A percentile compares a stretch with the other conserved stretches of the same genome.
Evolutionary conservation across 2,113 vertebrate species (phyloP).

Genomic region (Agelaius phoeniceus): DNA sequence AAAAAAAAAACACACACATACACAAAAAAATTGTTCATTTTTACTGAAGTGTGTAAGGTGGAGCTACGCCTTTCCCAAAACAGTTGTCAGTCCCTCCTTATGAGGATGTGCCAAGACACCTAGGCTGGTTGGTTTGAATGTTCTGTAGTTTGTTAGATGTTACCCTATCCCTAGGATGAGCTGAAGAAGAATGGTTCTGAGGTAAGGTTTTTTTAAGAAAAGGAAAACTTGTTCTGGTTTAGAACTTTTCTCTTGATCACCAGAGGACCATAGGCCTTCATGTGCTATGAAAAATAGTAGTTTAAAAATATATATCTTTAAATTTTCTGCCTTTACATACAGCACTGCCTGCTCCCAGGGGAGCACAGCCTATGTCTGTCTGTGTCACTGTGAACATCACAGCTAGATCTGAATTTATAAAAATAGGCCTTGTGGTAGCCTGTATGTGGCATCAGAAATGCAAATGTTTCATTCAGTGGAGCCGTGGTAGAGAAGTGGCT

Average conservation of each 20-base stretch:
- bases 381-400: fast-evolving
- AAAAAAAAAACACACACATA: no score
- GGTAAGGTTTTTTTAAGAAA: not conserved
- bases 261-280: not conserved
- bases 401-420: fast-evolving
- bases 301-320: not conserved
- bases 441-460: not conserved
- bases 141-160: not conserved
- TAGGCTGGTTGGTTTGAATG: not conserved
- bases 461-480: not conserved
- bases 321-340: not conserved
- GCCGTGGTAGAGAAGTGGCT: not conserved
- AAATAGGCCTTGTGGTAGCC: not conserved
- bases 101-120: not conserved
- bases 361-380: not conserved
- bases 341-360: fast-evolving
- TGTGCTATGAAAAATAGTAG: not conserved
- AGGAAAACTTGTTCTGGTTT: not conserved
- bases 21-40: fast-evolving
- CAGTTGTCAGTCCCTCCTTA: not conserved
- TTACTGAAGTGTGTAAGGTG: not conserved
- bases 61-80: not conserved
- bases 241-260: not conserved
- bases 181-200: not conserved
- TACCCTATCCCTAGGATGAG: fast-evolving